These are phyloP conservation scores for Sinocyclocheilus anophthalmus DNA, from an alignment of 2,113 vertebrate genomes.

Conservation along the genomic window DNA sequence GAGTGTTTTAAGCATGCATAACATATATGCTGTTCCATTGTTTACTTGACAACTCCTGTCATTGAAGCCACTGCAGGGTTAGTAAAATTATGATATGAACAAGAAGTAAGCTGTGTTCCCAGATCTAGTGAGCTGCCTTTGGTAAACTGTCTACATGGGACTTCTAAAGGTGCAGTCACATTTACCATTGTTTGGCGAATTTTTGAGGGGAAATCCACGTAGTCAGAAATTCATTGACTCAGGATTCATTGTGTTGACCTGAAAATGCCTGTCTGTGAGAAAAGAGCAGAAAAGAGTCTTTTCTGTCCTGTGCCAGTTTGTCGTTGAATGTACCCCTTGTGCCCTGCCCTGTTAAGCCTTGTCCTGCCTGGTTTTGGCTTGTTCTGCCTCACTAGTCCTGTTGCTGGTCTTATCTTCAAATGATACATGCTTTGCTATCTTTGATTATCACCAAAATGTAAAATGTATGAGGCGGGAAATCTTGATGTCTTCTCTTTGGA, in stretches of 20 bases:
- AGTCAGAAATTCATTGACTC: background rate
- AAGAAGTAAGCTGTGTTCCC: background rate
- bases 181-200: background rate
- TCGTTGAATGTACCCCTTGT: too few species aligned
- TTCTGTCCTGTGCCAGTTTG: too few species aligned
- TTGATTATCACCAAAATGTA: background rate
- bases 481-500: background rate
- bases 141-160: background rate
- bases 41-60: constrained; percentile 6
- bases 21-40: background rate
- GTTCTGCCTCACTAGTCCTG: too few species aligned
- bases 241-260: too few species aligned
- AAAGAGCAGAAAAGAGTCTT: too few species aligned
- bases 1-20: background rate
- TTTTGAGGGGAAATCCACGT: background rate
- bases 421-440: background rate
- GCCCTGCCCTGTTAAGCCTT: too few species aligned
- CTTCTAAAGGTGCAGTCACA: background rate
- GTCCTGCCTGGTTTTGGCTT: too few species aligned
- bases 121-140: background rate
- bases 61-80: background rate
- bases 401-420: background rate
- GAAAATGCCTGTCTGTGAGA: too few species aligned
- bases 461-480: background rate
- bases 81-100: background rate